Base-by-base conservation (phyloP, 2,797 vertebrate species). In the Syncerus caffer region DNA sequence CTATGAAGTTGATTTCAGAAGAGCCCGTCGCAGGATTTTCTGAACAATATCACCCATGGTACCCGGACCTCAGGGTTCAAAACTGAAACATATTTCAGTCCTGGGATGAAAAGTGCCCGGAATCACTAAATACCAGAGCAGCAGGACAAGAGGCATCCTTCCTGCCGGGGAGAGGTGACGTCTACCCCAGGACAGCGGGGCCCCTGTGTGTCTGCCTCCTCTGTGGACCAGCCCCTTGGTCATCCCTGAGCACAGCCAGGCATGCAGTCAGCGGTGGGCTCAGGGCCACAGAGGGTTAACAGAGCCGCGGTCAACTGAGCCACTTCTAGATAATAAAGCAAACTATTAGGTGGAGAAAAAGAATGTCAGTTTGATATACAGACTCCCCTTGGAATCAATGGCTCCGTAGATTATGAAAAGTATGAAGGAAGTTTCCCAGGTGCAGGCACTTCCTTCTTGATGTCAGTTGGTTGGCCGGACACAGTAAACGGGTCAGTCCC, bases 361-460 rank as follows among this genome's bases (percentile, higher is more conserved):
- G 50, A 71, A 62, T 93, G 89, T 97, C 93, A 92, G 90, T 55
- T n/a, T 97, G 95, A 92, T 95, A 27, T 74, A 96, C 76, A 50
- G 95, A 13, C 62, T 82, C 27, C 50, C 83, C 83, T 47, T 45
- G 51, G 84, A 85, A 95, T 95, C 96, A 31, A 87, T 93, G 97
- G 86, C 67, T 91, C 93, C 42, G 10, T 17, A 82, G 84, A 96
- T 89, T 85, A 87, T 64, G 89, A 89, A 87, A 87, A 94, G 64
- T 60, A 91, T n/a, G 78, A 78, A 91, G 51, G 60, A 29, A 79
- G 45, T n/a, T 58, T 83, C 58, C 78, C 78, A 45, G 92, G 71
- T 50, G 34, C 10, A 4, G 80, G 29, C 25, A 23, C 34, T 89
- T 58, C 10, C 2, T 60, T 82, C 71, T 42, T 31, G 38, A 55